These are phyloP conservation scores for Zoanthus sansibaricus DNA, from an alignment of 92 coral and sea anemone species.

Conservation along the genomic window DNA sequence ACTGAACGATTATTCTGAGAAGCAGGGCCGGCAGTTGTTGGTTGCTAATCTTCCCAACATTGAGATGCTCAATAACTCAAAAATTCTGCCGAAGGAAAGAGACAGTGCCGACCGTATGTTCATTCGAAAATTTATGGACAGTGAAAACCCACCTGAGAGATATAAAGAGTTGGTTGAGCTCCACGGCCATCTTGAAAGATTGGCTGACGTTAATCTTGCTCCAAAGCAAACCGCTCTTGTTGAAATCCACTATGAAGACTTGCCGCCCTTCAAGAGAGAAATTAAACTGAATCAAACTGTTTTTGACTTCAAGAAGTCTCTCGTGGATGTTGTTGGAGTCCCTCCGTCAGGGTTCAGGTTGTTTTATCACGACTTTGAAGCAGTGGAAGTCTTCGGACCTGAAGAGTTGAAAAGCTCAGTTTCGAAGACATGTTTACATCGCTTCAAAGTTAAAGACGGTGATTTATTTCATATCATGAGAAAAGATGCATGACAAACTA, in stretches of 20 bases:
- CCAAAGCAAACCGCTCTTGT: constrained; percentile 75
- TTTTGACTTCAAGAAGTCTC: constrained; percentile 76
- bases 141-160: constrained; percentile 75
- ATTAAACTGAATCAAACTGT: constrained; percentile 76
- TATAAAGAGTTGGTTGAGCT: constrained; percentile 72
- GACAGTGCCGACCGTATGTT: constrained; percentile 92
- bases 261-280: constrained; percentile 67
- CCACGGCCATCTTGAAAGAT: constrained; percentile 78
- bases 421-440: constrained; percentile 54
- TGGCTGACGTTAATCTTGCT: constrained; percentile 84
- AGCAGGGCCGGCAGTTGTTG: constrained; percentile 78
- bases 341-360: constrained; percentile 73
- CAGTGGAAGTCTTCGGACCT: constrained; percentile 48
- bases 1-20: constrained; percentile 53
- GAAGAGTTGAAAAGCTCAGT: constrained; percentile 67
- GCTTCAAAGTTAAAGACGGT: constrained; percentile 82
- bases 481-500: neutral
- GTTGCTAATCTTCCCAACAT: constrained; percentile 92
- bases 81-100: constrained; percentile 71
- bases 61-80: constrained; percentile 80
- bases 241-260: constrained; percentile 73
- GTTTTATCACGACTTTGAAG: constrained; percentile 58
- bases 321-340: constrained; percentile 74
- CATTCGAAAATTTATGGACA: constrained; percentile 82
- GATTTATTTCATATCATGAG: constrained; percentile 79